Percentiles rank a stretch among this genome's conserved stretches.
These are phyloP conservation scores for Lasioglossum villosulum DNA, from an alignment of 2,888 invertebrate genomes.

Conservation along the genomic window DNA sequence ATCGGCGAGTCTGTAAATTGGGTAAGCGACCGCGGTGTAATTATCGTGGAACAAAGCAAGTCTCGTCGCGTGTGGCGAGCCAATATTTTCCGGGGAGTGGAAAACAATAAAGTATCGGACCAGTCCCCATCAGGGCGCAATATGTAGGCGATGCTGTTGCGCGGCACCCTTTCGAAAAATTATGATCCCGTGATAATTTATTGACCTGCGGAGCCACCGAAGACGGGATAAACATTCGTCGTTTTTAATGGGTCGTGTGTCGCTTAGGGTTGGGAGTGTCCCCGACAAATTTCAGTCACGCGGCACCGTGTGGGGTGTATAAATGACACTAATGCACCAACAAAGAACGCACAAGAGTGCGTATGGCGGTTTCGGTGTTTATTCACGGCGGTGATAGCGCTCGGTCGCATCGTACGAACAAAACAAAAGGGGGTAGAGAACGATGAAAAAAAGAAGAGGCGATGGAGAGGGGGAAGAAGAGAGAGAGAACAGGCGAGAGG, in stretches of 20 bases:
- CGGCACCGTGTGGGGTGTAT: slow-evolving; percentile 53
- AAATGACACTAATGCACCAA: slow-evolving; percentile 65
- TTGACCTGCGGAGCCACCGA: slow-evolving; percentile 11
- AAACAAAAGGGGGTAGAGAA: slow-evolving; percentile 14
- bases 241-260: slow-evolving; percentile 32
- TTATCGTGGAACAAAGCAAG: neutral
- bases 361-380: slow-evolving; percentile 70
- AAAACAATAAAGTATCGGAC: neutral
- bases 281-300: slow-evolving; percentile 59
- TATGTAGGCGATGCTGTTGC: neutral
- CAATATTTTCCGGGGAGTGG: neutral
- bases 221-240: slow-evolving; percentile 39
- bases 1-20: neutral
- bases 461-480: slow-evolving; percentile 30
- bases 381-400: slow-evolving; percentile 65
- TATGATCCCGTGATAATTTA: neutral
- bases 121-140: neutral
- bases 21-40: neutral
- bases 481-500: neutral
- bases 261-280: slow-evolving; percentile 17
- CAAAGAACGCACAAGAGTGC: slow-evolving; percentile 64
- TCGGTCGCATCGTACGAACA: slow-evolving; percentile 12
- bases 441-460: slow-evolving; percentile 18
- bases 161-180: neutral
- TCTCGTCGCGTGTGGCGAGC: neutral